Evolutionary conservation across 2,797 vertebrate genomes (phyloP), one percentile per base, ranked within the genome.

Genomic region (Oreortyx pictus): DNA sequence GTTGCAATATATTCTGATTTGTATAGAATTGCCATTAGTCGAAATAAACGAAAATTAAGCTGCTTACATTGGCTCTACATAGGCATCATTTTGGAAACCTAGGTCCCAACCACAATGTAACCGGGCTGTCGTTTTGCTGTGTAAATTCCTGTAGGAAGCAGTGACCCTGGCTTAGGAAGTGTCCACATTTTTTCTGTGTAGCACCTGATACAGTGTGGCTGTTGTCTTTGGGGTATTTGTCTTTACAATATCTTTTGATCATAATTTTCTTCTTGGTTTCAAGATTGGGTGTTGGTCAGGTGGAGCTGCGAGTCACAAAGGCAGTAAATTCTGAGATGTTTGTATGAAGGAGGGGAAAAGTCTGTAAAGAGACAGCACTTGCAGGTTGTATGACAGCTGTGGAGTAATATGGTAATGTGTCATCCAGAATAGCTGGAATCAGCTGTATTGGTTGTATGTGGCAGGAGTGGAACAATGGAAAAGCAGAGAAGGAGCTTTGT

Each of bases 371-470:
- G 61, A 14, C 31, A n/a, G 11, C 37, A 64, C 11, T 4, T 2
- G 1, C 7, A 19, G 56, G 7, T 37, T 24, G 12, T 59, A 46
- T 57, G 37, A 25, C 33, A 33, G 43, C 65, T 86, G 35, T 52
- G 71, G 49, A 52, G 44, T 20, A 47, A 4, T 33, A 5, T n/a
- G 46, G 61, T n/a, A 66, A 2, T 0, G 6, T 49, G 24, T 24
- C 41, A 49, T 50, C 57, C 19, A 35, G 33, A 80, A 49, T 59
- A 44, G 6, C 9, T 44, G 68, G 31, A 49, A 3, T 27, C 1
- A 3, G 11, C 24, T 0, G 2, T 19, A 0, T 23, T 23, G 7
- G 15, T n/a, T 59, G 27, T 3, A 1, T 57, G 8, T 0, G 1
- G 25, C n/a, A 77, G 57, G 20, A n/a, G 0, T 19, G 43, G 31